These are phyloP conservation scores for Hemibagrus guttatus DNA, from an alignment of 2,797 vertebrate genomes.

Conservation along the genomic window DNA sequence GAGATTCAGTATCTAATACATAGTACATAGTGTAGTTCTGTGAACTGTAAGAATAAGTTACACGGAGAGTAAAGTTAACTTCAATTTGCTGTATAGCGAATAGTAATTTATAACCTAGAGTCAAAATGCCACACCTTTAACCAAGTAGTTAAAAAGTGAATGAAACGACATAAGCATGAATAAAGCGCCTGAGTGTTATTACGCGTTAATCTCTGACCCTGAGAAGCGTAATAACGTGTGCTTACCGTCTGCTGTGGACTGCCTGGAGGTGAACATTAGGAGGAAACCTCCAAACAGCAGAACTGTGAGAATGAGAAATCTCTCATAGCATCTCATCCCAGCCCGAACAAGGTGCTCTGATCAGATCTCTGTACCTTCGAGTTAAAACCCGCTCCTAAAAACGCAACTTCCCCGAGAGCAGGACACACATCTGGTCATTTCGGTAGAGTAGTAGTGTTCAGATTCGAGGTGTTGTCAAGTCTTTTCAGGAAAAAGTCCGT, in stretches of 20 bases:
- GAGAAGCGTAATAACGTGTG: background rate
- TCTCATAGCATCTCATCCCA: constrained; percentile 45
- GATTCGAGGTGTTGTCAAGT: background rate
- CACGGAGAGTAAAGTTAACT: background rate
- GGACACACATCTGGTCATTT: background rate
- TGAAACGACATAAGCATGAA: background rate
- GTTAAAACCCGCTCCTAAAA: background rate
- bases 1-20: background rate
- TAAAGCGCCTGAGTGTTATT: background rate
- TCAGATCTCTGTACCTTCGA: background rate
- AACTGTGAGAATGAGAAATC: constrained; percentile 43
- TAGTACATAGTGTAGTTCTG: no score
- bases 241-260: constrained; percentile 60
- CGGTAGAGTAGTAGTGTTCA: background rate
- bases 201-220: background rate
- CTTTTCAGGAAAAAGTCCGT: background rate
- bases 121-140: background rate
- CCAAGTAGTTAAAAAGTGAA: background rate
- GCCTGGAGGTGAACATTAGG: constrained; percentile 57
- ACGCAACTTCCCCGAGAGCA: background rate
- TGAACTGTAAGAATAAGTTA: background rate
- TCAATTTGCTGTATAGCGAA: background rate
- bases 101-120: background rate
- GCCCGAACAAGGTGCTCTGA: constrained; percentile 3
- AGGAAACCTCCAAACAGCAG: constrained; percentile 44